Base-by-base conservation (phyloP, 2,797 vertebrate genomes). In the Silurus aristotelis region DNA sequence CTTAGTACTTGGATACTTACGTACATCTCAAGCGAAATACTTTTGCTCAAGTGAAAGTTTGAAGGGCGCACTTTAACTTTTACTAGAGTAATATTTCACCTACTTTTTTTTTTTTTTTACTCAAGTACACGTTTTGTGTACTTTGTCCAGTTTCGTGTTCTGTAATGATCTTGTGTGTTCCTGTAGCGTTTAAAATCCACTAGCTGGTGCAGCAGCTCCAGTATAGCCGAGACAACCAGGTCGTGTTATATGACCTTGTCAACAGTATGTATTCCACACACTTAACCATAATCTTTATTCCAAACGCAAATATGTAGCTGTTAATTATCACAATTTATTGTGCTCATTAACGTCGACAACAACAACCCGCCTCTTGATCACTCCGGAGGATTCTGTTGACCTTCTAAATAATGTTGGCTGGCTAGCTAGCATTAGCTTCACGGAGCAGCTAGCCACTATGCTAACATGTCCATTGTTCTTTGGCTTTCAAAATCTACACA, bases 371-470 rank as follows among this genome's bases (percentile, higher is more conserved):
- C 48, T 43, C 15, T 66, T 17, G 10, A 76, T 58, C 68, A 0
- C 8, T 9, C 13, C 17, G 5, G n/a, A 2, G 31, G 31, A 22
- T 48, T 82, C 48, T 52, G 38, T 15, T 82, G 85, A 86, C 80
- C 64, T 83, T 86, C 71, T 67, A 70, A 75, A 19, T 67, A 70
- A 75, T 19, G 6, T 64, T 3, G n/a, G 17, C 38, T 3, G n/a
- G 17, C 38, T 67, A 20, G 75, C 46, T 83, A 78, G 77, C 75
- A 22, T 83, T 85, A 87, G 86, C 86, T 72, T 48, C 20, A 66
- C 25, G 25, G 61, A 58, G 12, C 25, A 52, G 17, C 60, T 82
- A 68, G 60, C 25, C 27, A 6, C 22, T 67, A 61, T 60, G 85
- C 80, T 78, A 86, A 77, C 64, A 22, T 56, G 48, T 20, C 61